These are phyloP conservation scores for Leucophenga varia DNA, from an alignment of 1,140 invertebrate genomes.

Conservation along the genomic window DNA sequence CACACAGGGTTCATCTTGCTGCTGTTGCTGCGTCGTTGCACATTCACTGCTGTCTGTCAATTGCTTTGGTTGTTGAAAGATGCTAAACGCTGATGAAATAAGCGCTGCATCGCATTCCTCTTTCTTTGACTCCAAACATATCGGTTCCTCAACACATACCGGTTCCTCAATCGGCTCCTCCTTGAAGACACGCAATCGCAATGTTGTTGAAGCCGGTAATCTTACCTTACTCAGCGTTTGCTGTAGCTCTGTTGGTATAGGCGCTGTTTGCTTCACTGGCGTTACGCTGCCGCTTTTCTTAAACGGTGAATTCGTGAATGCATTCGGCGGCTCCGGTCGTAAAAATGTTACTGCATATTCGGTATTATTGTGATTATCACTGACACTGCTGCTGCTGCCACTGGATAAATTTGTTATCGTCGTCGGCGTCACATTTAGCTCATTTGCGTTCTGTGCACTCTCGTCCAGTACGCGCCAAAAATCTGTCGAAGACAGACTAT, in stretches of 20 bases:
- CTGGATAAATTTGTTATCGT: constrained; percentile 11
- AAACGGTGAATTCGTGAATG: constrained; percentile 41
- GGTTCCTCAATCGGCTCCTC: constrained; percentile 33
- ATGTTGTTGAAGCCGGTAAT: constrained; percentile 29
- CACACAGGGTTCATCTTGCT: background rate
- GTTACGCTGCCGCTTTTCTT: constrained; percentile 26
- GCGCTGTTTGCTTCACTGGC: constrained; percentile 23
- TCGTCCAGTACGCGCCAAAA: constrained; percentile 52
- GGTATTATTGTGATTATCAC: constrained; percentile 29
- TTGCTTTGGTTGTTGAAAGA: constrained; percentile 28
- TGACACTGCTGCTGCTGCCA: constrained; percentile 17
- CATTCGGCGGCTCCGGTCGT: constrained; percentile 39
- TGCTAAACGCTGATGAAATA: constrained; percentile 34
- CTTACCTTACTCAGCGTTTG: constrained; percentile 23
- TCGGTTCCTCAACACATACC: constrained; percentile 1
- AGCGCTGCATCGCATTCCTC: constrained; percentile 24
- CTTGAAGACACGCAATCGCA: constrained; percentile 39
- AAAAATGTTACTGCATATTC: constrained; percentile 40
- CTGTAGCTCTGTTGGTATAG: constrained; percentile 27
- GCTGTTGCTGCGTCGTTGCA: too few relatives aligned
- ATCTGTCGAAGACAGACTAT: constrained; percentile 48
- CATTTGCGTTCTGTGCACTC: constrained; percentile 45
- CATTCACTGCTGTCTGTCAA: too few relatives aligned
- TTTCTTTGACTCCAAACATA: constrained; percentile 25
- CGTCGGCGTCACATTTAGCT: constrained; percentile 32